These are phyloP conservation scores for Athripsodes cinereus DNA, from an alignment of 2,888 invertebrate genomes.

Conservation along the genomic window DNA sequence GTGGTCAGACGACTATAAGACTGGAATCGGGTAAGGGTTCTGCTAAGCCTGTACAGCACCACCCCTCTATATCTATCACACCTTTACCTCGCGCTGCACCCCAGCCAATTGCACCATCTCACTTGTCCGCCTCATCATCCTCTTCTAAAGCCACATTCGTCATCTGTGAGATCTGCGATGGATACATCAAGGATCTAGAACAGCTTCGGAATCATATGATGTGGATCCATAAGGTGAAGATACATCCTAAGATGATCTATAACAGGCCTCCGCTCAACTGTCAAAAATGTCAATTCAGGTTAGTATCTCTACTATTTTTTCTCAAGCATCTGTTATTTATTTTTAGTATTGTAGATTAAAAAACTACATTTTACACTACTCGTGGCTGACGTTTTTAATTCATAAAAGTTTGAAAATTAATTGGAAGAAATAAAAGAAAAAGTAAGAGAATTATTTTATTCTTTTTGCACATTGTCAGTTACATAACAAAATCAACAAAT, in stretches of 20 bases:
- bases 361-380: too few relatives aligned
- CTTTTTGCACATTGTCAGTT: too few relatives aligned
- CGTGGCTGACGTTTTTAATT: too few relatives aligned
- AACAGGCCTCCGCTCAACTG: constrained; percentile 92
- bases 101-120: constrained; percentile 30
- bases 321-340: too few relatives aligned
- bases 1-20: constrained; percentile 16
- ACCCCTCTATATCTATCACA: constrained; percentile 87
- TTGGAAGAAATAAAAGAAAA: too few relatives aligned
- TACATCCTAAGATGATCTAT: constrained; percentile 94
- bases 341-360: too few relatives aligned
- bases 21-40: not conserved
- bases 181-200: constrained; percentile 92
- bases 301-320: not conserved
- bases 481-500: too few relatives aligned
- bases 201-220: constrained; percentile 94
- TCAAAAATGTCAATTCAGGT: constrained; percentile 85
- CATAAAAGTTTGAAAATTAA: too few relatives aligned
- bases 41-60: constrained; percentile 42
- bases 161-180: constrained; percentile 95
- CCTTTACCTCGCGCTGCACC: constrained; percentile 61
- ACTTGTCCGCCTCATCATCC: constrained; percentile 8
- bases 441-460: too few relatives aligned
- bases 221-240: constrained; percentile 96
- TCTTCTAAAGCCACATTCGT: constrained; percentile 61